These are phyloP conservation scores for Sarcophaga bullata DNA, from an alignment of 1,140 invertebrate genomes.

Conservation along the genomic window DNA sequence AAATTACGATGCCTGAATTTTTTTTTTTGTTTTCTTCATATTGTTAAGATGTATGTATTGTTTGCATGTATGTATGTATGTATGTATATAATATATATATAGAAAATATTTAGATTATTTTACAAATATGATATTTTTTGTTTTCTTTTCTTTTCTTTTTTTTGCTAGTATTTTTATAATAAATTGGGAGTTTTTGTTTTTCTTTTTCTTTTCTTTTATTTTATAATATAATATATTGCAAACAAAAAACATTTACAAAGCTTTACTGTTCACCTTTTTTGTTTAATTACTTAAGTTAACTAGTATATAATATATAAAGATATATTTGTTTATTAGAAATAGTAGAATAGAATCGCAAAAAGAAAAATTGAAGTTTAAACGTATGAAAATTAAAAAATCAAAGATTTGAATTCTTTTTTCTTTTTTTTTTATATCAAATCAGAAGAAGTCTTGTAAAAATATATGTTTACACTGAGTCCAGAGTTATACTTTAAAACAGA, in stretches of 20 bases:
- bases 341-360: too few relatives aligned
- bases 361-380: too few relatives aligned
- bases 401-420: neutral
- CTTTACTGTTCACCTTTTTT: constrained; percentile 22
- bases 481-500: too few relatives aligned
- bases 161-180: constrained; percentile 10
- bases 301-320: neutral
- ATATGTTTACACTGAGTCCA: neutral
- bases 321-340: neutral
- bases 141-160: neutral
- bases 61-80: too few relatives aligned
- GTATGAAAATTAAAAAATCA: neutral
- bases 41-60: too few relatives aligned
- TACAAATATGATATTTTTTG: constrained; percentile 2
- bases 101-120: constrained; percentile 28
- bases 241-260: constrained; percentile 41
- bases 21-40: too few relatives aligned
- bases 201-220: neutral
- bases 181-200: neutral
- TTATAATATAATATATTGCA: constrained; percentile 31
- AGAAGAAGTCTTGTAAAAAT: constrained; percentile 13
- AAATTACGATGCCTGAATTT: too few relatives aligned
- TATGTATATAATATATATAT: neutral
- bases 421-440: neutral
- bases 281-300: constrained; percentile 13